Evolutionary conservation across 1,140 invertebrate genomes (phyloP).

Genomic region (Littorina saxatilis): DNA sequence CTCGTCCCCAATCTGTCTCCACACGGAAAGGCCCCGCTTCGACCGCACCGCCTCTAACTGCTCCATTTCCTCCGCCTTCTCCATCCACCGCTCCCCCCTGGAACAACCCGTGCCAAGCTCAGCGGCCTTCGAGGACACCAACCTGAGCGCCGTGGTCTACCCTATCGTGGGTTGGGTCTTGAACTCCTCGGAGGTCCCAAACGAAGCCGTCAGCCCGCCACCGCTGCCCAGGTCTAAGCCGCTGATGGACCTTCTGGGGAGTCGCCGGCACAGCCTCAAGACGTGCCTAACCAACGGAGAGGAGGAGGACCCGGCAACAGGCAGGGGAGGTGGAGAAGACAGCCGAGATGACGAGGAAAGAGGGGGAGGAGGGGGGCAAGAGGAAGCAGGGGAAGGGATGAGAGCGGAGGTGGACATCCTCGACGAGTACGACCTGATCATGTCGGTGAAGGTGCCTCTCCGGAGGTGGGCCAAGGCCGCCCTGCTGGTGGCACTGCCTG

Average conservation of each 20-base stretch:
- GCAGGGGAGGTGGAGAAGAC: neutral
- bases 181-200: no score
- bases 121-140: neutral
- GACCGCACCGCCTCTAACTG: neutral
- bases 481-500: conserved; percentile 11
- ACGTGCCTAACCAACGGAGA: no score
- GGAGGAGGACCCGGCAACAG: no score
- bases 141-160: conserved; percentile 5
- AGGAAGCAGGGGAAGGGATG: neutral
- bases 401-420: no score
- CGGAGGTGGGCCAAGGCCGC: conserved; percentile 9
- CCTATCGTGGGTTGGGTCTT: conserved; percentile 9
- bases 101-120: neutral
- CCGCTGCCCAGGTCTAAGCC: neutral
- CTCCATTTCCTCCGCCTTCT: neutral
- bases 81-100: neutral
- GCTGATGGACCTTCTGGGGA: no score
- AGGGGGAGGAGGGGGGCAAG: neutral
- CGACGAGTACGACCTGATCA: neutral
- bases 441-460: neutral
- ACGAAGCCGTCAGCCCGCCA: no score
- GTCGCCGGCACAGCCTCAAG: no score
- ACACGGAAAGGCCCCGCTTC: neutral
- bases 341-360: no score
- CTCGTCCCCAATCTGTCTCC: no score